Base-by-base conservation (phyloP, 1,140 invertebrate species). In the Hesperophylax magnus region DNA sequence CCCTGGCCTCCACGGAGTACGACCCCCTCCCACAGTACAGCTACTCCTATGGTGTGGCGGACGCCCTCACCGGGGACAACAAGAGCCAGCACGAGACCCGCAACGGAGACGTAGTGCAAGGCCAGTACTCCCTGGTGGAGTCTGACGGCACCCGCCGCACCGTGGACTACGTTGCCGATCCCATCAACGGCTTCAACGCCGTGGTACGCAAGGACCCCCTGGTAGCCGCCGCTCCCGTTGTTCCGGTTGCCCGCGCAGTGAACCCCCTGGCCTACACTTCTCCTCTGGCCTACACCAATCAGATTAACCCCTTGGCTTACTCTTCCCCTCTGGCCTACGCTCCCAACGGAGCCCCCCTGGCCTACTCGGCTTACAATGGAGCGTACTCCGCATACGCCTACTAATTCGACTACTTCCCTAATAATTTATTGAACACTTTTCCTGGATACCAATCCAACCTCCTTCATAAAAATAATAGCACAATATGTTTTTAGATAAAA, bases 81-180 rank as follows among this genome's bases (percentile, higher is more conserved):
- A 93, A 93, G 87, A 92, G 89, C 82, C 92, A 92, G 85, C 87
- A 89, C 78, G 92, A 93, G 85, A 90, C 91, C 82, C 90, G 92
- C 24, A 88, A 92, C 80, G 92, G 92, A 17, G 92, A 93, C 82
- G 84, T 92, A 7, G 92, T 93, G n/a, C 90, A 91, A 81, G 92
- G 92, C 24, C 89, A 89, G 69, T 93, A 93, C 84, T 91, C 91
- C 0, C 85, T 92, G 17, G 88, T 92, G 17, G 92, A 92, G 53
- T 88, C 92, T 27, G 92, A 93, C 77, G 92, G 92, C 22, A 92
- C 90, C 3, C 87, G 90, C 47, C 91, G 92, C 39, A 88, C 89
- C 7, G 92, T 92, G 1, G 91, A 92, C 84, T 93, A 92, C 85
- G 88, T 91, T n/a, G 91, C 92, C 18, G 92, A 92, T 86, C 86